Evolutionary conservation across 2,113 vertebrate genomes (phyloP).

Genomic region (Eleginops maclovinus): DNA sequence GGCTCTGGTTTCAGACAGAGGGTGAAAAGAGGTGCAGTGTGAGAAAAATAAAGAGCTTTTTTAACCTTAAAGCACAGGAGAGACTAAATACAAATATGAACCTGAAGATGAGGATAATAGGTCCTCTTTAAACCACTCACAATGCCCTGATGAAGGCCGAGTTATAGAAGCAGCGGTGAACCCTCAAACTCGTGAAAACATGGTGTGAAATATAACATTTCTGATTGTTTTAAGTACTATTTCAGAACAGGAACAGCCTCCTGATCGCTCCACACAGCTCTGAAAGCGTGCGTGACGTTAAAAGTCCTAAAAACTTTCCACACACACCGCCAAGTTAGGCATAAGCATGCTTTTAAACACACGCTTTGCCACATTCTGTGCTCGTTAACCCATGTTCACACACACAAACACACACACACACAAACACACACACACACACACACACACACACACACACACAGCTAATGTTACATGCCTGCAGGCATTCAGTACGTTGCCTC

Average conservation of each 20-base stretch:
- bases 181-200: neutral
- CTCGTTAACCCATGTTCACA: neutral
- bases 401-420: neutral
- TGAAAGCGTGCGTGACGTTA: neutral
- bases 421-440: constrained; percentile 37
- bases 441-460: constrained; percentile 36
- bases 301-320: neutral
- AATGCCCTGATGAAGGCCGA: no score
- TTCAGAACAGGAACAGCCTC: neutral
- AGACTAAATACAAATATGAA: no score
- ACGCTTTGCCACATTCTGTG: neutral
- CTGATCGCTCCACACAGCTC: neutral
- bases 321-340: neutral
- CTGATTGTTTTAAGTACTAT: neutral
- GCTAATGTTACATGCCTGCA: constrained; percentile 45
- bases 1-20: no score
- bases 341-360: neutral
- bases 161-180: neutral
- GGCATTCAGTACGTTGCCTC: constrained; percentile 39
- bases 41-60: no score
- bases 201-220: neutral
- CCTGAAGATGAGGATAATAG: no score
- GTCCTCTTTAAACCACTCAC: no score
- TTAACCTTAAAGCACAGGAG: no score
- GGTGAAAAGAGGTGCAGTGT: no score